Conservation (phyloP, 2,888 invertebrate genomes). For the Epirrhoe tristata region DNA sequence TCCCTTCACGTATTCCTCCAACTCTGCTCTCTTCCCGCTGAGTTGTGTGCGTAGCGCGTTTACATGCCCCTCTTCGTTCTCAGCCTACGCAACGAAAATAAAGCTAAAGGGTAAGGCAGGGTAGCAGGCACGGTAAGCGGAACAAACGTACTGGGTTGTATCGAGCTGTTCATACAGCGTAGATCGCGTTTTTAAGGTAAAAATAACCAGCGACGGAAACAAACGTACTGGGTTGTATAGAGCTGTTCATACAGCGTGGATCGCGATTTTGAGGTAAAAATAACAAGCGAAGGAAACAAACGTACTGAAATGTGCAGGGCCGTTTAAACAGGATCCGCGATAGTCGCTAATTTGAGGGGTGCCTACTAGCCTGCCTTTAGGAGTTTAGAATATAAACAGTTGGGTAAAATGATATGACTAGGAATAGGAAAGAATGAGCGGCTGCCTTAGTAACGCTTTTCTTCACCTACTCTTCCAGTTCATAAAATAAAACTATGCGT, state of each 20-base stretch:
- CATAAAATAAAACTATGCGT: background rate
- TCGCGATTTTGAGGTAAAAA: background rate
- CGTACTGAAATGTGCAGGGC: background rate
- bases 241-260: conserved; percentile 3
- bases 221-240: background rate
- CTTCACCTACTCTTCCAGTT: background rate
- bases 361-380: background rate
- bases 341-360: background rate
- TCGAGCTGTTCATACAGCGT: conserved; percentile 2
- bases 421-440: background rate
- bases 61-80: conserved; percentile 87
- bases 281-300: conserved; percentile 11
- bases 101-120: conserved; percentile 24
- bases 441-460: background rate
- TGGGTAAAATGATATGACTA: background rate
- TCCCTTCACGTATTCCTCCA: conserved; percentile 80
- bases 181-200: background rate
- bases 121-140: background rate
- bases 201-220: background rate
- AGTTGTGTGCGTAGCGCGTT: conserved; percentile 83
- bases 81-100: conserved; percentile 82
- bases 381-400: background rate
- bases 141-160: conserved; percentile 1
- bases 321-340: background rate
- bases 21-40: conserved; percentile 80